Evolutionary conservation across 2,797 vertebrate species (phyloP).

Genomic region (Intellagama lesueurii): DNA sequence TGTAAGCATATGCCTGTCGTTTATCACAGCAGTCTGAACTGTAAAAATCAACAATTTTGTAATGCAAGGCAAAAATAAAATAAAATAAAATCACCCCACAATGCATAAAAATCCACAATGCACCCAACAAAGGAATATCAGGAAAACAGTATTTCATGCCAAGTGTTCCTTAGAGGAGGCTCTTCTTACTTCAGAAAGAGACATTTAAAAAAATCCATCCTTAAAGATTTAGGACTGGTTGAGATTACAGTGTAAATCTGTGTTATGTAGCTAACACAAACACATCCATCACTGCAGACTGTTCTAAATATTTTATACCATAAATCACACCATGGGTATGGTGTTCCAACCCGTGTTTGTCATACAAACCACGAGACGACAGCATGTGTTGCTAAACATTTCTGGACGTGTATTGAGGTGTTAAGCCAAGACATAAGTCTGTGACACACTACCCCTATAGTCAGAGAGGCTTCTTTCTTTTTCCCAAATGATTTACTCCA

Average conservation of each 20-base stretch:
- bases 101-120: no score
- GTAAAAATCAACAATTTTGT: neutral
- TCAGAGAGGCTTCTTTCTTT: neutral
- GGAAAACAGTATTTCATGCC: no score
- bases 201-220: no score
- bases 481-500: neutral
- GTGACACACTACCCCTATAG: no score
- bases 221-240: neutral
- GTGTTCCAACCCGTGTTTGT: neutral
- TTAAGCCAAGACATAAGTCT: neutral
- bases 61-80: neutral
- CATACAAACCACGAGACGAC: neutral
- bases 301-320: neutral
- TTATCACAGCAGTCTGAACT: neutral
- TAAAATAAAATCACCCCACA: no score
- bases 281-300: neutral
- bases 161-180: no score
- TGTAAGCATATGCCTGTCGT: neutral
- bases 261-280: neutral
- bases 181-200: no score
- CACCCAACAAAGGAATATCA: no score
- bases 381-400: neutral
- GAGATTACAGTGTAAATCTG: neutral
- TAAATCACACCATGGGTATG: no score
- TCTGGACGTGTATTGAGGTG: neutral